Conservation (phyloP, 2,888 invertebrate species). For the Gastracanthus pulcherrimus region DNA sequence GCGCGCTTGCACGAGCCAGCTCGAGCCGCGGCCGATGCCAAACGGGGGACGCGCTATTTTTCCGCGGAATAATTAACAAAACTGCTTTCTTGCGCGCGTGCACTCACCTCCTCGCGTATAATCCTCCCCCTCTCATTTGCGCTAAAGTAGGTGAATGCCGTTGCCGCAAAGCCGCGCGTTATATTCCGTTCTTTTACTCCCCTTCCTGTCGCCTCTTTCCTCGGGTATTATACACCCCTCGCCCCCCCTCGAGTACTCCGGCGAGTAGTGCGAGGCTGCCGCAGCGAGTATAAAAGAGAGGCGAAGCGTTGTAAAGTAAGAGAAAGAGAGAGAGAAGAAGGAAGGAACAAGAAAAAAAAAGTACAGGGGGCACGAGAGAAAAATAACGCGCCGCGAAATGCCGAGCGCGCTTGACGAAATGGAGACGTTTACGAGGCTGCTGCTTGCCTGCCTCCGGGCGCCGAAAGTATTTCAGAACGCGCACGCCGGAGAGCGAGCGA, state of each 20-base stretch:
- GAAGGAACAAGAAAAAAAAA: no score
- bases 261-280: neutral
- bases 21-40: neutral
- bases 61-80: constrained; percentile 72
- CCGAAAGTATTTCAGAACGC: constrained; percentile 19
- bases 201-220: neutral
- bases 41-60: neutral
- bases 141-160: constrained; percentile 15
- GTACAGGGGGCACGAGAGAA: no score
- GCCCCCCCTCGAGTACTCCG: neutral
- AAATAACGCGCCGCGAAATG: constrained; percentile 29
- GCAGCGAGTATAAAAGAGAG: neutral
- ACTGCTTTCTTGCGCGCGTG: constrained; percentile 65
- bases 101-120: neutral
- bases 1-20: neutral
- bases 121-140: constrained; percentile 2
- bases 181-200: neutral
- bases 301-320: no score
- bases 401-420: constrained; percentile 22
- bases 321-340: neutral
- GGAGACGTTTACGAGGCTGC: constrained; percentile 36
- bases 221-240: neutral
- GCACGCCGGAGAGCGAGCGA: neutral
- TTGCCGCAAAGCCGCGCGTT: neutral
- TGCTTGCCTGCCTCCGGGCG: neutral